Evolutionary conservation across 2,888 invertebrate genomes (phyloP), one percentile per base, ranked within the genome.

Genomic region (Brachynemurus nebulosus): DNA sequence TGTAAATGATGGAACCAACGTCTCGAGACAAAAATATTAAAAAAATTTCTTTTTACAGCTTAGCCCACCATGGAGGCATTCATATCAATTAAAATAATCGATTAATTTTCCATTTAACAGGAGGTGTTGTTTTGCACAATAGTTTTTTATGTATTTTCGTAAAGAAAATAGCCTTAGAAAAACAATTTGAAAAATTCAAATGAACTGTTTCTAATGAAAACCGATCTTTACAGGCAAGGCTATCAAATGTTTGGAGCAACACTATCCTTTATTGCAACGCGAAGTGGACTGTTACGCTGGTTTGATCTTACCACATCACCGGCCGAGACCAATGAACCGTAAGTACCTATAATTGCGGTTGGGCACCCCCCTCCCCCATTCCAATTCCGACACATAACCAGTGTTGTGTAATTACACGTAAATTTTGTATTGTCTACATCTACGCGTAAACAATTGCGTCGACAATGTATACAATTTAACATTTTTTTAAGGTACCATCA

Each of bases 261-360:
- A 39, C 70, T 84, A 51, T 84, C 88, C 6, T 92, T 91, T 69
- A 82, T 92, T 54, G 90, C 91, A 1, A 92, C 92, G 0, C 73
- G 91, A 54, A 90, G 89, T 58, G 92, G 92, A 30, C 71, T 92
- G 1, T 71, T 91, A 35, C 76, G 88, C 55, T 91, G 91, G 89
- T 82, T 82, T 23, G 88, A 90, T 59, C 81, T 82, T 56, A 68
- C 69, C 36, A 66, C 69, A 48, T 63, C 61, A 40, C 61, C 69
- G 4, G 67, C 75, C 0, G 75, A 76, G 52, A 66, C 72, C 4
- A 68, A 74, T 40, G 81, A 83, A 62, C 76, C 79, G 85, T 86
- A 70, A 72, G 73, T 69, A 44, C 25, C 34, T n/a, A n/a, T n/a
- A n/a, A n/a, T n/a, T n/a, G n/a, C n/a, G n/a, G n/a, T n/a, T n/a